Base-by-base conservation (phyloP, 92 coral and sea anemone species). In the Isaurus tuberculatus region DNA sequence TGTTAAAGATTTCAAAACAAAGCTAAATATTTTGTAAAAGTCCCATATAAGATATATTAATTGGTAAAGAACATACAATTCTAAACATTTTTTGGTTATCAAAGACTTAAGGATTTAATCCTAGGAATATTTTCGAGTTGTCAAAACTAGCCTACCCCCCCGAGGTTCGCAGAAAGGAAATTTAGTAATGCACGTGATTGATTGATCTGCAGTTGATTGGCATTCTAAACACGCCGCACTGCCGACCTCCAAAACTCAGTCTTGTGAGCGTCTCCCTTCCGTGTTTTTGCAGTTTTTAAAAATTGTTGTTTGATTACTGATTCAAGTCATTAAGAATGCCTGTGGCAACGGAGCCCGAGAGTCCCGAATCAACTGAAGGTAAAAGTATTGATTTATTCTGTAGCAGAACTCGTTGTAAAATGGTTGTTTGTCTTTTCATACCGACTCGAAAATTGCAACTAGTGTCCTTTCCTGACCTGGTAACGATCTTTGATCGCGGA, bases 331-430 rank as follows among this genome's bases (percentile, higher is more conserved):
- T 36, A 25, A 57, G 51, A 20, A 77, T 77, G 82, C 82, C 82
- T 9, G 82, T 77, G 27, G 82, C 82, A 77, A 36, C 69, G 16
- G 82, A 77, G 58, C 36, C 69, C 4, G 82, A 77, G 15, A 58
- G 40, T 30, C 82, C 82, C 5, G 82, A 57, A 70, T 77, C 82
- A 20, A 33, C 70, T 23, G 82, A 77, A 77, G 82, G 82, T 77
- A 58, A 58, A 33, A 32, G 55, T 58, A 53, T 13, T 77, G 34
- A 63, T 63, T 63, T 63, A 63, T 26, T 27, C 34, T 27, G 29
- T 23, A 27, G 16, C 15, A 63, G 29, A 8, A 19, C 22, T 20
- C 19, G n/a, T 55, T 20, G 63, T 6, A 8, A 55, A 55, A 55
- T 2, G 7, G 25, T 55, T 55, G 34, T 63, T 63, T 63, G 53